Percentiles rank a stretch among this genome's conserved stretches.
phyloP scores from a whole-genome alignment of 2,888 invertebrate genomes.

The Morpho helenor region DNA sequence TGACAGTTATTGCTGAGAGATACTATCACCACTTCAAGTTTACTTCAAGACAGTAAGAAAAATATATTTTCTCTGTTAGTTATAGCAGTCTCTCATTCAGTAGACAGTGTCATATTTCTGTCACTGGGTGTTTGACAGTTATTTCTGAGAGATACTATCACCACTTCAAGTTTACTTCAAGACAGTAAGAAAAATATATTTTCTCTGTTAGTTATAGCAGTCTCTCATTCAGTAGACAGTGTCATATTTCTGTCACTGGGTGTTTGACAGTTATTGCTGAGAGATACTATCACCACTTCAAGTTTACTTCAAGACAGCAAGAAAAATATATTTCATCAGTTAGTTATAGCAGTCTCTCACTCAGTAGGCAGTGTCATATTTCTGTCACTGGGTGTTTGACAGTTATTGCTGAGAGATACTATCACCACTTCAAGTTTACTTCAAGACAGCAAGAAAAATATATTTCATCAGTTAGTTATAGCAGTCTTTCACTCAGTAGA shows the following conservation, averaged over 20 bases:
- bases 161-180: neutral
- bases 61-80: no score
- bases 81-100: slow-evolving; percentile 22
- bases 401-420: neutral
- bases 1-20: no score
- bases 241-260: slow-evolving; percentile 41
- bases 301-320: neutral
- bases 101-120: slow-evolving; percentile 26
- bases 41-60: no score
- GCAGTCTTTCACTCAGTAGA: slow-evolving; percentile 26
- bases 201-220: slow-evolving; percentile 6
- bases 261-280: slow-evolving; percentile 22
- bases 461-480: neutral
- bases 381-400: slow-evolving; percentile 26
- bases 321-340: neutral
- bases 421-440: no score
- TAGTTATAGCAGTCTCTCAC: slow-evolving; percentile 15
- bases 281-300: neutral
- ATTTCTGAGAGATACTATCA: neutral
- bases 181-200: neutral
- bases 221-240: slow-evolving; percentile 24
- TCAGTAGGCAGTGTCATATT: slow-evolving; percentile 23
- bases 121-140: slow-evolving; percentile 41
- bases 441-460: neutral
- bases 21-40: no score